Conservation (phyloP, 1,140 invertebrate genomes). For the Pseudomyrmex dendroicus region DNA sequence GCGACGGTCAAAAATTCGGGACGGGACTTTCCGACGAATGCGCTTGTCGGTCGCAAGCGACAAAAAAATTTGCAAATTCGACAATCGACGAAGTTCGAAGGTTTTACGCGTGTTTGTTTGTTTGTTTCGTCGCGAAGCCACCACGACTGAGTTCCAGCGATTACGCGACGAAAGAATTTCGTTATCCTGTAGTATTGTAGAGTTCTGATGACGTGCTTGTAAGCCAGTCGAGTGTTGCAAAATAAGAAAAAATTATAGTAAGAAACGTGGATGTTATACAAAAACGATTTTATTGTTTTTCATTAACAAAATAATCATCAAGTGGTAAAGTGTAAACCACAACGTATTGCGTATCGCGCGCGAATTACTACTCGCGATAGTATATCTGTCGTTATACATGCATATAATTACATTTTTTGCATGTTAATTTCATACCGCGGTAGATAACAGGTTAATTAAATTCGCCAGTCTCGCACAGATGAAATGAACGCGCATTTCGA, state of each 20-base stretch:
- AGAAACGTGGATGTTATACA: background rate
- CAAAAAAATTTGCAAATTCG: constrained; percentile 20
- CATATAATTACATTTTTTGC: constrained; percentile 23
- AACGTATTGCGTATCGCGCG: background rate
- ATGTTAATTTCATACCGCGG: constrained; percentile 27
- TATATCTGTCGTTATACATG: background rate
- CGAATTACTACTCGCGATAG: constrained; percentile 7
- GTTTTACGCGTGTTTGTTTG: constrained; percentile 35
- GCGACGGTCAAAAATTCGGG: constrained; percentile 59
- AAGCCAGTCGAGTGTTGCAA: background rate
- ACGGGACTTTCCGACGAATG: constrained; percentile 39
- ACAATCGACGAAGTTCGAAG: background rate
- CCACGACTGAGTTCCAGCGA: background rate
- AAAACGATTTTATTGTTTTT: constrained; percentile 12
- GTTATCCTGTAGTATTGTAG: background rate
- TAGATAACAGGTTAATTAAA: constrained; percentile 50
- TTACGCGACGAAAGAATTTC: constrained; percentile 40
- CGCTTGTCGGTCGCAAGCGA: constrained; percentile 37
- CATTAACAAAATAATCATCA: background rate
- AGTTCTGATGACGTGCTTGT: background rate
- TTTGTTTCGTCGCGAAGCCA: constrained; percentile 29
- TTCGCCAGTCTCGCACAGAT: constrained; percentile 10
- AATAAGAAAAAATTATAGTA: background rate
- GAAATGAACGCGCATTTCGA: background rate
- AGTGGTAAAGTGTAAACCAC: background rate